Evolutionary conservation across 2,113 vertebrate species (phyloP).

Genomic region (Corvus cornix): DNA sequence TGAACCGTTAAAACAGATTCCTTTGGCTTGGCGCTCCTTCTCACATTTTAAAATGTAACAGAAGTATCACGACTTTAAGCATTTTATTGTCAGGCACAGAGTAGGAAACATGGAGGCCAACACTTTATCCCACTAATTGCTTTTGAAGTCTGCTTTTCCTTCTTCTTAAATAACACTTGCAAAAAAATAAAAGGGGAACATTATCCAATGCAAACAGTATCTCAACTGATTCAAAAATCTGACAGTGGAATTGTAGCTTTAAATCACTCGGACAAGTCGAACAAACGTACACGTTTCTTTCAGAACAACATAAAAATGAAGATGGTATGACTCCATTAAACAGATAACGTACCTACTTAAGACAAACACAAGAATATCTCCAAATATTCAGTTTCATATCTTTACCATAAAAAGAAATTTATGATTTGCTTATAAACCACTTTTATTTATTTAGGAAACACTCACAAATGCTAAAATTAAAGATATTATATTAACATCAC

Average conservation of each 20-base stretch:
- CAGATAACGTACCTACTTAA: neutral
- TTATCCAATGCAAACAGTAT: neutral
- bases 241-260: neutral
- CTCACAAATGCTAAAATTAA: neutral
- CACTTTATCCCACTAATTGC: neutral
- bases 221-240: neutral
- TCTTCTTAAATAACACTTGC: neutral
- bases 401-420: conserved; percentile 6
- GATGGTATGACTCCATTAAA: neutral
- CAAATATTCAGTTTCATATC: neutral
- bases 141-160: conserved; percentile 1
- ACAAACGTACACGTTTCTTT: neutral
- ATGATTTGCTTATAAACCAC: neutral
- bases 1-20: neutral
- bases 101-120: neutral
- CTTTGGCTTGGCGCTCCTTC: neutral
- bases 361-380: neutral
- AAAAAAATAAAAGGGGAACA: neutral
- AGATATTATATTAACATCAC: neutral
- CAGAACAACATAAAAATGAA: neutral
- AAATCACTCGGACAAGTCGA: neutral
- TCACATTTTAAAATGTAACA: neutral
- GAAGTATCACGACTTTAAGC: neutral
- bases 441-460: conserved; percentile 37
- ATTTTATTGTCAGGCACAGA: neutral